A percentile compares a stretch with the other conserved stretches of the same genome.
Conservation (phyloP, 2,888 invertebrate genomes). For the Ophraella communa region DNA sequence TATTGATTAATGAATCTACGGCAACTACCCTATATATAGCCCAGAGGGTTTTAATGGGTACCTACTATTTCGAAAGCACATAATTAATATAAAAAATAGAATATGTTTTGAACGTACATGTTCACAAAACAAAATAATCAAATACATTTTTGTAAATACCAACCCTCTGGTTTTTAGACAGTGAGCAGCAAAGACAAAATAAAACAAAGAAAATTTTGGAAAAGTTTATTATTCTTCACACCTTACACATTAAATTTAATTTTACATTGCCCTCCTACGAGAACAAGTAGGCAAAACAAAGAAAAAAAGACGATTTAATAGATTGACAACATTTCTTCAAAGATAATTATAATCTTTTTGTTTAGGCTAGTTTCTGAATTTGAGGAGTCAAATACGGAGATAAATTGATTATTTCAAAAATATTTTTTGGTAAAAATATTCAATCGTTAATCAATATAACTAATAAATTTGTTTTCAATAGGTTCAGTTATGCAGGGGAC, state of each 20-base stretch:
- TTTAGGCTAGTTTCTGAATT: slow-evolving; percentile 13
- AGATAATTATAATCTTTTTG: slow-evolving; percentile 30
- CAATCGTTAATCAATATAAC: too few relatives aligned
- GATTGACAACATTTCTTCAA: slow-evolving; percentile 40
- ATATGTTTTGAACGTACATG: slow-evolving; percentile 10
- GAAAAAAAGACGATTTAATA: slow-evolving; percentile 41
- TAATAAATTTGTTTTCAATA: too few relatives aligned
- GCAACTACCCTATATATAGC: slow-evolving; percentile 7
- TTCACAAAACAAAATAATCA: slow-evolving; percentile 6
- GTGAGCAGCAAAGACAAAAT: slow-evolving; percentile 38
- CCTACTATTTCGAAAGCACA: slow-evolving; percentile 2
- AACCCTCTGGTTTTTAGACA: slow-evolving; percentile 50
- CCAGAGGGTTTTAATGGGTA: slow-evolving; percentile 25
- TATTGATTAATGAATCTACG: not conserved
- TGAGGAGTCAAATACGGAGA: too few relatives aligned
- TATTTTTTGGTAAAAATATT: too few relatives aligned
- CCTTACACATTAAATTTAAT: slow-evolving; percentile 36
- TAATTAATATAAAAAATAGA: not conserved
- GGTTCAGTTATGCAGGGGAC: too few relatives aligned
- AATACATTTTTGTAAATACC: slow-evolving; percentile 48
- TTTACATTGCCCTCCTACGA: slow-evolving; percentile 2
- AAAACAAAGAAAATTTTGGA: slow-evolving; percentile 43
- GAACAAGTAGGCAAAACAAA: slow-evolving; percentile 23
- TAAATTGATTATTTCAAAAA: too few relatives aligned
- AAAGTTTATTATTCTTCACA: slow-evolving; percentile 46